phyloP scores from a whole-genome alignment of 2,797 vertebrate genomes.

The Leptatherina wallacei region DNA sequence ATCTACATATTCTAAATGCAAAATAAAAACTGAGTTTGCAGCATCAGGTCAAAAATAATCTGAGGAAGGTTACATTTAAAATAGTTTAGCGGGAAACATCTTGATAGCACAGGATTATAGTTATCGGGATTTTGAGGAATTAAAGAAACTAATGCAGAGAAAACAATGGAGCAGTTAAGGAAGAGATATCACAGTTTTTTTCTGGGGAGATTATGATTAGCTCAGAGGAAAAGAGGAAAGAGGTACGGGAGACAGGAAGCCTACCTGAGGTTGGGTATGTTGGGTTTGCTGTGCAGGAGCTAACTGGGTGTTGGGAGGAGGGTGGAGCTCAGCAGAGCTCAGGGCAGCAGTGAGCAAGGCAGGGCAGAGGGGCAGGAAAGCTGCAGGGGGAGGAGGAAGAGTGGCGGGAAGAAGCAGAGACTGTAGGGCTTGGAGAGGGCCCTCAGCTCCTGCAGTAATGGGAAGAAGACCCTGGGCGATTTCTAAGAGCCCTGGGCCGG shows the following conservation, averaged over 20 bases:
- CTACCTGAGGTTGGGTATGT: conserved; percentile 80
- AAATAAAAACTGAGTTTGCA: background rate
- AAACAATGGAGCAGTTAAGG: conserved; percentile 32
- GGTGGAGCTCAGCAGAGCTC: conserved; percentile 82
- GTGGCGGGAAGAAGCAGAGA: conserved; percentile 79
- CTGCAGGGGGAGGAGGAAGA: conserved; percentile 80
- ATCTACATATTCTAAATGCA: background rate
- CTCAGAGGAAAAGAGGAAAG: conserved; percentile 37
- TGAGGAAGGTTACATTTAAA: conserved; percentile 1
- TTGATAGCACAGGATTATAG: background rate
- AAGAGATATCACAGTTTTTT: conserved; percentile 23
- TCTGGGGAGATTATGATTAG: conserved; percentile 14
- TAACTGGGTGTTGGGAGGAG: conserved; percentile 83
- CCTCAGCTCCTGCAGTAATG: conserved; percentile 72
- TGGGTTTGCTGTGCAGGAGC: conserved; percentile 75
- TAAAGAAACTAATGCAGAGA: conserved; percentile 1
- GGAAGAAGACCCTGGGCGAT: conserved; percentile 82
- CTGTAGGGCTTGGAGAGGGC: conserved; percentile 77
- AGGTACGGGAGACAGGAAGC: conserved; percentile 43
- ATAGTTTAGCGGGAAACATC: background rate
- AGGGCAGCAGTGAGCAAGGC: conserved; percentile 88
- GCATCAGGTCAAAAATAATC: conserved; percentile 7
- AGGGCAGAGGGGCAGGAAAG: conserved; percentile 89
- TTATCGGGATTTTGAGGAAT: conserved; percentile 1
- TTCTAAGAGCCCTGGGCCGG: conserved; percentile 79